These are phyloP conservation scores for Abrostola triplasia DNA, from an alignment of 2,888 invertebrate genomes.

Conservation along the genomic window DNA sequence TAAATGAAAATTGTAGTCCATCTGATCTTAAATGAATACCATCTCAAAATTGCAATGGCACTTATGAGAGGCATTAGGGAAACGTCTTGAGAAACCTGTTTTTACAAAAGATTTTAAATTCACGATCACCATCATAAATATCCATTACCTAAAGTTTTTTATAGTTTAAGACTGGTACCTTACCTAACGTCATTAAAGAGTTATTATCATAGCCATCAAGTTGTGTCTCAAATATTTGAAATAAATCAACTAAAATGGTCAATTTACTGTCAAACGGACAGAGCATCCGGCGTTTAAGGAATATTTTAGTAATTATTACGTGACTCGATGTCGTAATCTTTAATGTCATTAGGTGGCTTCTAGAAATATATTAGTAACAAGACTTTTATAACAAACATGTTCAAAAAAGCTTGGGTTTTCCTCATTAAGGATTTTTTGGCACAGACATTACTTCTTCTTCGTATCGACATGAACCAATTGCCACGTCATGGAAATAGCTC, in stretches of 20 bases:
- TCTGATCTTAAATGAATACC: too few species aligned
- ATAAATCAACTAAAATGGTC: slow-evolving; percentile 44
- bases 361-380: background rate
- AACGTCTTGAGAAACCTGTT: too few species aligned
- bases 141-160: background rate
- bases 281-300: slow-evolving; percentile 40
- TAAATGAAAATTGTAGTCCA: too few species aligned
- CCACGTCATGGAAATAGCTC: too few species aligned
- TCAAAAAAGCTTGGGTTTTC: too few species aligned
- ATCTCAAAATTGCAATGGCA: too few species aligned
- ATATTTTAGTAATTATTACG: slow-evolving; percentile 41
- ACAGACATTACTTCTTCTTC: too few species aligned
- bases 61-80: too few species aligned
- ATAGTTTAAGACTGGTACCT: background rate
- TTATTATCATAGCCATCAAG: slow-evolving; percentile 18
- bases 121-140: background rate
- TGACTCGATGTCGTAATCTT: slow-evolving; percentile 12
- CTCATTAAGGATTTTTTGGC: too few species aligned
- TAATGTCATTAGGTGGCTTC: slow-evolving; percentile 9
- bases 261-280: slow-evolving; percentile 36
- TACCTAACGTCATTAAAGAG: slow-evolving; percentile 11
- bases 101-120: too few species aligned
- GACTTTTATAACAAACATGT: too few species aligned
- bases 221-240: slow-evolving; percentile 32
- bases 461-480: too few species aligned